phyloP scores from a whole-genome alignment of 2,888 invertebrate genomes.

The Drosophila algonquin region DNA sequence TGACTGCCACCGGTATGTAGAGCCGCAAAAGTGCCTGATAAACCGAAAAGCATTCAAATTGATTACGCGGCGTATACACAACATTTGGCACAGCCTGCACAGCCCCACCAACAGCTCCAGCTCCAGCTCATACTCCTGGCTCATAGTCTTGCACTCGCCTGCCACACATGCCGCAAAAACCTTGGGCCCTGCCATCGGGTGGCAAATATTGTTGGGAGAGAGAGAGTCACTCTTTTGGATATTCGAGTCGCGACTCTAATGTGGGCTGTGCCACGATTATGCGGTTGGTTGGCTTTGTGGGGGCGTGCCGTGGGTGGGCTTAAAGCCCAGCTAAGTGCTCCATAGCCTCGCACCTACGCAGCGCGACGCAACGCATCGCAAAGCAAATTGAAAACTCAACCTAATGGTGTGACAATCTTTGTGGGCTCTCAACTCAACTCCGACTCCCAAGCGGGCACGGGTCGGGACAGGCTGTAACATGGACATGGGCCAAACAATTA shows the following conservation, averaged over 20 bases:
- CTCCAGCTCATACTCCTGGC: background rate
- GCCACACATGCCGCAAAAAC: too few species aligned
- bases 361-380: constrained; percentile 32
- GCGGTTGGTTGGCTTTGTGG: constrained; percentile 35
- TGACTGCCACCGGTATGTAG: background rate
- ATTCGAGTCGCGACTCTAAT: constrained; percentile 30
- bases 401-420: constrained; percentile 51
- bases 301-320: background rate
- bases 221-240: constrained; percentile 35
- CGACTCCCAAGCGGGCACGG: too few species aligned
- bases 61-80: constrained; percentile 73
- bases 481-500: constrained; percentile 44
- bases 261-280: constrained; percentile 38
- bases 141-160: too few species aligned
- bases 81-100: constrained; percentile 52
- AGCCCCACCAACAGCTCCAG: background rate
- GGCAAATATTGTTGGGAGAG: constrained; percentile 36
- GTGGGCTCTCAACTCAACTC: background rate
- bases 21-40: constrained; percentile 50
- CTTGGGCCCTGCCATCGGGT: too few species aligned
- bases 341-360: constrained; percentile 49
- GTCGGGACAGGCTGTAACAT: background rate
- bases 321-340: constrained; percentile 51
- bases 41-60: constrained; percentile 53
- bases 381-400: constrained; percentile 52